These are phyloP conservation scores for Himalopsyche phryganea DNA, from an alignment of 1,140 invertebrate genomes.

Conservation along the genomic window DNA sequence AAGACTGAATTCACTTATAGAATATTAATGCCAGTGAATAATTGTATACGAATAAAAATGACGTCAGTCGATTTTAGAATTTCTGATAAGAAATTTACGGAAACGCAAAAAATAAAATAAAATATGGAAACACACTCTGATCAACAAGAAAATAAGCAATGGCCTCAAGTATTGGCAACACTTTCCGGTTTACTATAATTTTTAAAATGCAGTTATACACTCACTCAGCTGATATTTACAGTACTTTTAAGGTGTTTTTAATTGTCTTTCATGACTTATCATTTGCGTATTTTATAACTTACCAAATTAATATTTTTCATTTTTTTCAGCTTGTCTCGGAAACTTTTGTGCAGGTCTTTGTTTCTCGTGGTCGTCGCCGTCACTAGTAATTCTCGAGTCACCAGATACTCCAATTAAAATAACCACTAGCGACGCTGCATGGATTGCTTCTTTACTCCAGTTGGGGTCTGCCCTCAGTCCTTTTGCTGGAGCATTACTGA, in stretches of 20 bases:
- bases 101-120: neutral
- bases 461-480: slow-evolving; percentile 21
- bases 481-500: slow-evolving; percentile 28
- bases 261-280: no score
- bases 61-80: no score
- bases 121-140: neutral
- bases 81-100: neutral
- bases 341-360: slow-evolving; percentile 16
- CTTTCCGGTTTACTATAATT: slow-evolving; percentile 7
- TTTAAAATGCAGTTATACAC: no score
- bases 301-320: no score
- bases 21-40: no score
- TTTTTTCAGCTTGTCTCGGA: slow-evolving; percentile 11
- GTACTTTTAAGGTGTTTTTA: no score
- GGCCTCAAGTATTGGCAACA: slow-evolving; percentile 18
- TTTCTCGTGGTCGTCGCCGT: slow-evolving; percentile 23
- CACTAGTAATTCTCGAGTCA: slow-evolving; percentile 18
- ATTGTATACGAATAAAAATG: no score
- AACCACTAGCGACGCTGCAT: slow-evolving; percentile 27
- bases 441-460: slow-evolving; percentile 23
- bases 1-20: no score
- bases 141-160: slow-evolving; percentile 10
- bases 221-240: no score
- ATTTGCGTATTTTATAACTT: no score
- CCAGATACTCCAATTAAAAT: slow-evolving; percentile 11